phyloP scores from a whole-genome alignment of 1,140 invertebrate genomes.

The Periplaneta americana region DNA sequence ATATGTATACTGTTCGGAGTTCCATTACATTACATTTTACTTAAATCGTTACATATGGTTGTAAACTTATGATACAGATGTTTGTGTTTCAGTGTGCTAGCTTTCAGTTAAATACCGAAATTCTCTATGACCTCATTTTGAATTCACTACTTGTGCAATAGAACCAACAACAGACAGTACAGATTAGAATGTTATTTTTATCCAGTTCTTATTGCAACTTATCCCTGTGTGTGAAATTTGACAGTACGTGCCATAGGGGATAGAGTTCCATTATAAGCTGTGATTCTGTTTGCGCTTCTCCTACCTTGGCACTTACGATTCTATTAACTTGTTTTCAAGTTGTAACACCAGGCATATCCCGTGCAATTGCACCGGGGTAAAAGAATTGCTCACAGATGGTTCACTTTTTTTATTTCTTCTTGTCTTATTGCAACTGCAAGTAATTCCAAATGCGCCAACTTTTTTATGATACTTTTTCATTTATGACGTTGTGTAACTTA shows the following conservation, averaged over 20 bases:
- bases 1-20: slow-evolving; percentile 1
- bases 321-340: background rate
- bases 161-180: background rate
- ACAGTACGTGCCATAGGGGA: background rate
- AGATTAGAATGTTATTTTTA: background rate
- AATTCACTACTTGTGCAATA: background rate
- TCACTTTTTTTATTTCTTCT: background rate
- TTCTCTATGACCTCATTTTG: background rate
- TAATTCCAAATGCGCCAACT: slow-evolving; percentile 3
- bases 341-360: background rate
- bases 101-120: background rate
- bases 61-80: background rate
- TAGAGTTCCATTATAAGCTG: background rate
- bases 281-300: background rate
- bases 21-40: background rate
- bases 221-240: background rate
- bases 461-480: background rate
- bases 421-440: background rate
- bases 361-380: background rate
- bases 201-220: background rate
- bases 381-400: background rate
- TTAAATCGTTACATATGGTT: background rate
- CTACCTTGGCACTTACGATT: background rate
- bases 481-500: slow-evolving; percentile 1
- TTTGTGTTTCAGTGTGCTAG: background rate